Evolutionary conservation across 2,888 invertebrate genomes (phyloP), one percentile per base, ranked within the genome.

Genomic region (Stenchaetothrips biformis): DNA sequence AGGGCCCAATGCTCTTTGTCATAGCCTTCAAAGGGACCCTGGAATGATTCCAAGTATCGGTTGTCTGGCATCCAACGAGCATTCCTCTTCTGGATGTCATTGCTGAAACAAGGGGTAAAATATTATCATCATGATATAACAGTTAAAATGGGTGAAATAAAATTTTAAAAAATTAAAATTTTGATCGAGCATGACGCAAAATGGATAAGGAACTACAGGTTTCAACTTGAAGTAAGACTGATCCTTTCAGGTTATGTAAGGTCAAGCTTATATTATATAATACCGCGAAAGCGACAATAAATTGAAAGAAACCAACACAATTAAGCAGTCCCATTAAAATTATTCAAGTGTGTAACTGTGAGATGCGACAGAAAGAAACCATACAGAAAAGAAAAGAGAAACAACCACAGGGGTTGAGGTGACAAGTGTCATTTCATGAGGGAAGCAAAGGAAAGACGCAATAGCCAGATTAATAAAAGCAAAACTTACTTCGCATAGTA

Each of bases 71-170:
- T 67, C 67, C 67, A 67, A 21, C 21, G n/a, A n/a, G 67, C 21
- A 67, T 67, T 67, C 21, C 67, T 18, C 21, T 67, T 67, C 67
- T 67, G 67, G 67, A 25, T 67, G 67, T 67, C 67, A 67, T 21
- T 21, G 21, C 67, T 67, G 11, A 13, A 16, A 16, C 53, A 53
- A 16, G 16, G 16, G 7, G 16, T 53, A 53, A 53, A 13, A 2
- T 53, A 13, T 53, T 11, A 13, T 53, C 11, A 4, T 53, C 2
- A 13, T 53, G 16, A 53, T 4, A 53, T 53, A 13, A 7, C 7
- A 53, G 7, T 53, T 53, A 4, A 53, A 53, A 1, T 53, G 2
- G 53, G 13, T 53, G 16, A 7, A 6, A 53, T 13, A 13, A 7
- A 4, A 53, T 3, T 13, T 53, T 13, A 53, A 1, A 53, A 11